A percentile compares a stretch with the other conserved stretches of the same genome.
These are phyloP conservation scores for Acropora yongei DNA, from an alignment of 64 coral and sea anemone species.

Conservation along the genomic window DNA sequence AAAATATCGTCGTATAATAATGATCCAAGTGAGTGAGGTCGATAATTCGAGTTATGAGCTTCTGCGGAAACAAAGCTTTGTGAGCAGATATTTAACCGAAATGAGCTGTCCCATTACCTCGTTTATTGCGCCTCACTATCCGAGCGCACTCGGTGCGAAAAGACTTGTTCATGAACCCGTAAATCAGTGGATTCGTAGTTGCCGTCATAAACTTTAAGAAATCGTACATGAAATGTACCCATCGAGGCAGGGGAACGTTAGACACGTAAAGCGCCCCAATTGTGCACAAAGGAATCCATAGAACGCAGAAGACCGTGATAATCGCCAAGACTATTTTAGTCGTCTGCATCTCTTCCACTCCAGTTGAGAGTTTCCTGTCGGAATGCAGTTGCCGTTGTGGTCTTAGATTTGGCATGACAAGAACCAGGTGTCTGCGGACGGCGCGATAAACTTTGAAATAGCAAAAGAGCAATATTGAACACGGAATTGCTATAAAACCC, in stretches of 20 bases:
- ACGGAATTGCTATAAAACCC: conserved; percentile 5
- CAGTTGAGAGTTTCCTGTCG: neutral
- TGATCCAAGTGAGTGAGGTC: too few relatives aligned
- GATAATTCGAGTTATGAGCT: too few relatives aligned
- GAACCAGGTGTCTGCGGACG: conserved; percentile 9
- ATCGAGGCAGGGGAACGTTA: conserved; percentile 6
- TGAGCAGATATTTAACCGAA: too few relatives aligned
- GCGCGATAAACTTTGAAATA: conserved; percentile 50
- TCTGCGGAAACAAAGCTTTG: too few relatives aligned
- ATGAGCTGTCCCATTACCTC: too few relatives aligned
- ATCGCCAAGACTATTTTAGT: conserved; percentile 54
- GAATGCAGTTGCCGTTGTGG: neutral
- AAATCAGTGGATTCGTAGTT: conserved; percentile 59
- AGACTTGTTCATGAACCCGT: conserved; percentile 59
- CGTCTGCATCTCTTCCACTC: conserved; percentile 44
- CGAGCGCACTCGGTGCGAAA: conserved; percentile 30
- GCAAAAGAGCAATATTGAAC: conserved; percentile 11
- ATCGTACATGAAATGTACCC: conserved; percentile 53
- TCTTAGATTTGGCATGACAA: conserved; percentile 30
- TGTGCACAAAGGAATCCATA: conserved; percentile 48
- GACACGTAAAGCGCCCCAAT: conserved; percentile 31
- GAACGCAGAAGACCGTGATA: conserved; percentile 22
- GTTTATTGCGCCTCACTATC: conserved; percentile 2
- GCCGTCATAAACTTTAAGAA: conserved; percentile 38
- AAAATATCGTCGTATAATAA: too few relatives aligned